Conservation (phyloP, 2,797 vertebrate genomes). For the Lindbergichthys nudifrons region DNA sequence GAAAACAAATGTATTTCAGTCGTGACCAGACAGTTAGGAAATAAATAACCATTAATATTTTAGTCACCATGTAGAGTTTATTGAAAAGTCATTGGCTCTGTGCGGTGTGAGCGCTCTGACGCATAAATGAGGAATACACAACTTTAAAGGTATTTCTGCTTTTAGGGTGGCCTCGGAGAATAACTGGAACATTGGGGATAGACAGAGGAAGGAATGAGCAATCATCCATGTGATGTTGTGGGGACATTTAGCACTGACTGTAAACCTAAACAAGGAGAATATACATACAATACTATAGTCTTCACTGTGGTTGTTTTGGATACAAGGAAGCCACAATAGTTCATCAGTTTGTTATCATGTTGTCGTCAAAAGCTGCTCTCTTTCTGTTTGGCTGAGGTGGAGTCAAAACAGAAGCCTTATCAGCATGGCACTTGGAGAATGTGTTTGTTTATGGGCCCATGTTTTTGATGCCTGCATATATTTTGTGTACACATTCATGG, state of each 20-base stretch:
- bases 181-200: constrained; percentile 29
- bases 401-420: constrained; percentile 68
- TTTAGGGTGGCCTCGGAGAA: constrained; percentile 36
- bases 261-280: constrained; percentile 20
- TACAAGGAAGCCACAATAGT: constrained; percentile 20
- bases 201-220: constrained; percentile 36
- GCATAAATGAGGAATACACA: constrained; percentile 35
- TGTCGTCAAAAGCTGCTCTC: constrained; percentile 42
- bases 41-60: constrained; percentile 40
- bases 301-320: constrained; percentile 19
- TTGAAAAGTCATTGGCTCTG: constrained; percentile 21
- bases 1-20: constrained; percentile 26
- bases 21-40: constrained; percentile 30
- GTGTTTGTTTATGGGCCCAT: constrained; percentile 17
- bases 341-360: constrained; percentile 39
- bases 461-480: constrained; percentile 37
- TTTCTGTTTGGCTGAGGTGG: constrained; percentile 55
- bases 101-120: constrained; percentile 39
- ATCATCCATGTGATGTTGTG: constrained; percentile 3
- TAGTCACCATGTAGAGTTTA: constrained; percentile 30
- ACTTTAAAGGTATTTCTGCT: constrained; percentile 49
- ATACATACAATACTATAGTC: background rate
- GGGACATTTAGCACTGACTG: background rate
- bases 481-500: constrained; percentile 36
- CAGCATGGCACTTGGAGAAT: constrained; percentile 49